Evolutionary conservation across 2,888 invertebrate species (phyloP), one percentile per base, ranked within the genome.

Genomic region (Brachypalpus laphriformis): DNA sequence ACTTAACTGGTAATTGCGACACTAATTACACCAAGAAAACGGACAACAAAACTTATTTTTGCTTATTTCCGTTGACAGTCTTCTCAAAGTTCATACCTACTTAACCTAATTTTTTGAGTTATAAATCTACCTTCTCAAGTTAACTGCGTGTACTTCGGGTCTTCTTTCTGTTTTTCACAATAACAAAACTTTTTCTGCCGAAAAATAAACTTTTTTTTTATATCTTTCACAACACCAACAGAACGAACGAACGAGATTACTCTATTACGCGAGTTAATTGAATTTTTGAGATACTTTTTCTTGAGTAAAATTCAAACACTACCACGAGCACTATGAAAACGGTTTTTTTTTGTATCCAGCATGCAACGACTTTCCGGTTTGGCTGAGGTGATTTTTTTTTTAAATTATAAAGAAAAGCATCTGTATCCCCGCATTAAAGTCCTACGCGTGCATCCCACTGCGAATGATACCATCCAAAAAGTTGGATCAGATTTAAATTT

Each of bases 81-180:
- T 25, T 37, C 28, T 16, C 34, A 11, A n/a, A 34, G 14, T 40
- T 51, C 49, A 68, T 54, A 51, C 54, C 71, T 54, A 66, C 71
- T 82, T 82, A 82, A 82, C 78, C 72, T 34, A 78, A 68, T 72
- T 82, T 65, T 59, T 18, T 18, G 71, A 20, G 28, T 22, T 65
- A 51, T 59, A 66, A 71, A 72, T 70, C 31, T 54, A 77, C 82
- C 82, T 82, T 66, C 57, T 77, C 37, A 28, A 63, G 20, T 72
- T 34, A 49, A 71, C 63, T 57, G 70, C 5, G 49, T 37, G 37
- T 76, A 65, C 45, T 42, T 25, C 42, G 5, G 16, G 11, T 22
- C 11, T 14, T 22, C 59, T 31, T 57, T 63, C 2, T 51, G n/a
- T 28, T 57, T 31, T 37, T 37, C 51, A 68, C 54, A 56, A 57